A percentile compares a stretch with the other conserved stretches of the same genome.
Evolutionary conservation across 1,140 invertebrate genomes (phyloP).

Genomic region (Pseudomyrmex flavicornis): DNA sequence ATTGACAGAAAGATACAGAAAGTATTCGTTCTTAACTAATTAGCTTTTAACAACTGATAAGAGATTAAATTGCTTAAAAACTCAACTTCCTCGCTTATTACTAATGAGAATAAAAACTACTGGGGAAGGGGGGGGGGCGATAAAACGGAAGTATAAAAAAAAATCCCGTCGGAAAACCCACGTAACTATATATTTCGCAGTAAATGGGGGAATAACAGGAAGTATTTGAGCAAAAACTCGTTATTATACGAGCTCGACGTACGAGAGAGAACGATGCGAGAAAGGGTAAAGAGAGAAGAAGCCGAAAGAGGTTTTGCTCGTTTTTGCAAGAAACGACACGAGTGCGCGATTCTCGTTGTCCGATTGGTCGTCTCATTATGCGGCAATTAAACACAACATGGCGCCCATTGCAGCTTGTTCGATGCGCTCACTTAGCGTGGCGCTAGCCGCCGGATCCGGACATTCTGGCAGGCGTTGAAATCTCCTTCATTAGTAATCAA

Average conservation of each 20-base stretch:
- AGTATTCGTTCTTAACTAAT: too few relatives aligned
- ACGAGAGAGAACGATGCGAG: conserved; percentile 1
- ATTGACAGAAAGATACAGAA: too few relatives aligned
- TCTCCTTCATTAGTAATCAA: neutral
- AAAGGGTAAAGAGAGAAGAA: conserved; percentile 7
- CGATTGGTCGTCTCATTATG: conserved; percentile 70
- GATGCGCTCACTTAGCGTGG: conserved; percentile 59
- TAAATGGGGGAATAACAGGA: conserved; percentile 39
- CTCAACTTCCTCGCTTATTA: neutral
- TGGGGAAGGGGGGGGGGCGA: neutral
- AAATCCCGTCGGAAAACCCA: conserved; percentile 2
- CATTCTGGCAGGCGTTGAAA: conserved; percentile 21
- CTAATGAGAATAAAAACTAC: neutral
- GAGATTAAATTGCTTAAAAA: neutral
- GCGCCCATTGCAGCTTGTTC: conserved; percentile 66
- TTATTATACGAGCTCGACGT: conserved; percentile 27
- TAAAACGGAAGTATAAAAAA: neutral
- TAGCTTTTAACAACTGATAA: neutral
- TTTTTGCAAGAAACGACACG: conserved; percentile 51
- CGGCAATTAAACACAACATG: conserved; percentile 76
- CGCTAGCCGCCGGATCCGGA: conserved; percentile 70
- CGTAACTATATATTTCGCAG: conserved; percentile 33
- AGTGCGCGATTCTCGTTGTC: conserved; percentile 42
- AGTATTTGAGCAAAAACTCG: conserved; percentile 26
- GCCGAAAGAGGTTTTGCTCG: conserved; percentile 12